Evolutionary conservation across 2,888 invertebrate genomes (phyloP).

Genomic region (Ptychoptera albimana): DNA sequence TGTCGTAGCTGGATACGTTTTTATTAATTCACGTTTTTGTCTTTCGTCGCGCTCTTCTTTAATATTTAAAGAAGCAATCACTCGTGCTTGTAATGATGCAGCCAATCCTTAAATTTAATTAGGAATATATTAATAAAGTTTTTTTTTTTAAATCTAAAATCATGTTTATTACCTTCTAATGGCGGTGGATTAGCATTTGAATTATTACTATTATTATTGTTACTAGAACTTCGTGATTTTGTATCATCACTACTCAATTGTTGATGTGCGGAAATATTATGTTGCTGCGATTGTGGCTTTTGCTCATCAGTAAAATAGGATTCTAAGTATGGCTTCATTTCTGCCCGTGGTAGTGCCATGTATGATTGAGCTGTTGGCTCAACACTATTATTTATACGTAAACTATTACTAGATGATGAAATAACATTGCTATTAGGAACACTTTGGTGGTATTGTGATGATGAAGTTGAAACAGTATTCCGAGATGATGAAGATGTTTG

Average conservation of each 20-base stretch:
- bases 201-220: too few relatives aligned
- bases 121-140: neutral
- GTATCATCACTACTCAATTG: conserved; percentile 17
- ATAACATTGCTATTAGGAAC: too few relatives aligned
- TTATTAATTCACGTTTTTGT: conserved; percentile 23
- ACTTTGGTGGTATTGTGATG: neutral
- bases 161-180: conserved; percentile 22
- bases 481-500: conserved; percentile 2
- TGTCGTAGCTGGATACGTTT: conserved; percentile 10
- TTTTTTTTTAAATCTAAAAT: neutral
- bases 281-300: conserved; percentile 24
- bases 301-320: conserved; percentile 52
- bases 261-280: too few relatives aligned
- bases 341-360: conserved; percentile 44
- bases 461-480: conserved; percentile 6
- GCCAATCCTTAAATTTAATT: conserved; percentile 44
- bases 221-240: conserved; percentile 17
- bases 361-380: too few relatives aligned
- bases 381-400: too few relatives aligned
- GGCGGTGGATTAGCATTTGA: conserved; percentile 25
- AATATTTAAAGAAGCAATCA: conserved; percentile 47
- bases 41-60: conserved; percentile 33
- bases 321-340: conserved; percentile 55
- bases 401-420: too few relatives aligned
- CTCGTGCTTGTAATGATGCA: conserved; percentile 66